Evolutionary conservation across 2,888 invertebrate genomes (phyloP), one percentile per base, ranked within the genome.

Genomic region (Seladonia tumulorum): DNA sequence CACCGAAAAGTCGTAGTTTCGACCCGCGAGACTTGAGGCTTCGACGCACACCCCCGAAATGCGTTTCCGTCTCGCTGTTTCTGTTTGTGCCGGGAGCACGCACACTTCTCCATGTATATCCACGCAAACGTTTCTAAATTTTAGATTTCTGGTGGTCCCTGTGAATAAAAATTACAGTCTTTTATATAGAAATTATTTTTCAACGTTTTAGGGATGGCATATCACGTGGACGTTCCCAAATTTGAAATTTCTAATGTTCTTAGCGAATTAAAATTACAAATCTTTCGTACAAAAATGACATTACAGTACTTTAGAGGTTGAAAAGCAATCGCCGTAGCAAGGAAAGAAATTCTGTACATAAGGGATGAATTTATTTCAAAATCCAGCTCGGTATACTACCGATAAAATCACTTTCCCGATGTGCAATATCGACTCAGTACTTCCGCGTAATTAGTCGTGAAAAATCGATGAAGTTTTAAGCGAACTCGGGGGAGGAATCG

Each of bases 1-100:
- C 83, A 82, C 79, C 57, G 88, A 81, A 89, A 89, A 89, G 87
- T 89, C 87, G 82, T 68, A 87, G 78, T 90, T 89, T 87, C 87
- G 82, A 88, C 80, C 82, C 81, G 68, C 76, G 80, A 77, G 82
- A 83, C 87, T 83, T 76, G 57, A 78, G 73, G 88, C 84, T 87
- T 87, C 82, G 73, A 74, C 84, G 77, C 76, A 63, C 73, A 76
- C 71, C 79, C 70, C 53, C 25, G 35, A 29, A 25, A 71, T 45
- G 85, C 77, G 77, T 78, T 77, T 78, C 57, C 47, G 42, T 57
- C 71, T 71, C 57, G 70, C 49, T 57, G 70, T 76, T 25, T 76
- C 63, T 76, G 57, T 76, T 57, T 71, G 35, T 57, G 29, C 42
- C 16, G 12, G 66, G 45, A 42, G 49, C 18, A 25, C 25, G 60